Base-by-base conservation (phyloP, 2,888 invertebrate genomes). In the Andrena dorsata region DNA sequence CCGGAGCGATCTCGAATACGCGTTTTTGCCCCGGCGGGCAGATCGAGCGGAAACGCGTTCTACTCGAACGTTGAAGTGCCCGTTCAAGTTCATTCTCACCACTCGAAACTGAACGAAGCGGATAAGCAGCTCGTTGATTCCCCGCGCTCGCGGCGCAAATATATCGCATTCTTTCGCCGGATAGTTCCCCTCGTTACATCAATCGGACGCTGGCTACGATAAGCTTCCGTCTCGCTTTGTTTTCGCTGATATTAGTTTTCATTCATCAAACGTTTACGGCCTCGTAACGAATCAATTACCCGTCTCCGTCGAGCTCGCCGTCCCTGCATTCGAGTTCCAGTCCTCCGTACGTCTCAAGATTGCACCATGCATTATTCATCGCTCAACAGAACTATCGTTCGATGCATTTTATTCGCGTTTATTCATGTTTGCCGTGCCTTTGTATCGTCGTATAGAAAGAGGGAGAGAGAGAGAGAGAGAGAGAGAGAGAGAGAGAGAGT, bases 261-360 rank as follows among this genome's bases (percentile, higher is more conserved):
- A 84, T 87, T 84, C 88, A 80, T 87, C 61, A 65, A 74, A 63
- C 74, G 83, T 64, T 79, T 53, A 60, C 70, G 64, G 70, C 26
- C 76, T 85, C 86, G 73, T 85, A 82, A 68, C 77, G 83, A 88
- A 77, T 80, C 77, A 85, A 82, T 88, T 85, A 85, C 75, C 56
- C 60, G 71, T 75, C 73, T n/a, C 53, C 60, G 58, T 56, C 56
- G 56, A 53, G 35, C 13, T 60, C 65, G 35, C 30, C 28, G 28
- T 47, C 41, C 66, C 58, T 73, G 53, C 53, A 32, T 65, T 68
- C 8, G 30, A 70, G 49, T 16, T 32, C 68, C 77, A n/a, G 32
- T 56, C 53, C 49, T 76, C 66, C 49, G 64, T 47, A 63, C 82
- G 68, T 47, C 68, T 72, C 61, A 58, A 73, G 72, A 77, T 80